Evolutionary conservation across 2,888 invertebrate genomes (phyloP).

Genomic region (Caenorhabditis plicata): DNA sequence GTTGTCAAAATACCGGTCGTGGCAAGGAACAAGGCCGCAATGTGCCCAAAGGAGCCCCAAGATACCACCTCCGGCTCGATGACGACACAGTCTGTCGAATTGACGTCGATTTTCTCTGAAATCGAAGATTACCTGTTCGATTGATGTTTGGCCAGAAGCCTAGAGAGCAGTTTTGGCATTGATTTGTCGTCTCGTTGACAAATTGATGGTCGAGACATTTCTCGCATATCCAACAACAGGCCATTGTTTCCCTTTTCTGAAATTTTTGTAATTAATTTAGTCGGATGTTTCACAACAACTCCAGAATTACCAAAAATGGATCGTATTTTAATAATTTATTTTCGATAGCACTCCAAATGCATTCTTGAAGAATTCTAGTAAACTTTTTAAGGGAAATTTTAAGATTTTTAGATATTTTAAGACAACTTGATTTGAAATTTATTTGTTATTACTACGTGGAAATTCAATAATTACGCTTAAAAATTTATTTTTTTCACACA

Average conservation of each 20-base stretch:
- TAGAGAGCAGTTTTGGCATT: constrained; percentile 72
- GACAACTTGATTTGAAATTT: too few relatives aligned
- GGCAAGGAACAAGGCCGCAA: constrained; percentile 57
- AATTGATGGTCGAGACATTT: constrained; percentile 74
- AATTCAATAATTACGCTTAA: too few relatives aligned
- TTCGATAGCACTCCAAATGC: too few relatives aligned
- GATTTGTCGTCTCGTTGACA: constrained; percentile 70
- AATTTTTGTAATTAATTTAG: constrained; percentile 20
- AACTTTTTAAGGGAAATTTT: too few relatives aligned
- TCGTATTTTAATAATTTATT: too few relatives aligned
- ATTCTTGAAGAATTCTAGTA: too few relatives aligned
- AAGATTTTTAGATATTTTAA: too few relatives aligned
- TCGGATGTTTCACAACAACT: too few relatives aligned
- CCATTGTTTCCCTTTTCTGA: constrained; percentile 67
- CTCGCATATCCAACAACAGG: constrained; percentile 80
- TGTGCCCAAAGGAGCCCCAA: constrained; percentile 43
- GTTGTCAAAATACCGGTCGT: constrained; percentile 76
- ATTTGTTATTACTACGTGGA: too few relatives aligned
- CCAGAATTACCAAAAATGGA: background rate
- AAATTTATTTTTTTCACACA: too few relatives aligned
- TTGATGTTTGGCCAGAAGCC: constrained; percentile 75
- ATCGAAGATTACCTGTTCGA: too few relatives aligned
- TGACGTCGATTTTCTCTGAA: too few relatives aligned
- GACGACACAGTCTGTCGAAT: constrained; percentile 68
- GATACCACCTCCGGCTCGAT: constrained; percentile 37